Percentiles rank a stretch among this genome's conserved stretches.
phyloP scores from a whole-genome alignment of 2,797 vertebrate genomes.

The Dipus sagitta region DNA sequence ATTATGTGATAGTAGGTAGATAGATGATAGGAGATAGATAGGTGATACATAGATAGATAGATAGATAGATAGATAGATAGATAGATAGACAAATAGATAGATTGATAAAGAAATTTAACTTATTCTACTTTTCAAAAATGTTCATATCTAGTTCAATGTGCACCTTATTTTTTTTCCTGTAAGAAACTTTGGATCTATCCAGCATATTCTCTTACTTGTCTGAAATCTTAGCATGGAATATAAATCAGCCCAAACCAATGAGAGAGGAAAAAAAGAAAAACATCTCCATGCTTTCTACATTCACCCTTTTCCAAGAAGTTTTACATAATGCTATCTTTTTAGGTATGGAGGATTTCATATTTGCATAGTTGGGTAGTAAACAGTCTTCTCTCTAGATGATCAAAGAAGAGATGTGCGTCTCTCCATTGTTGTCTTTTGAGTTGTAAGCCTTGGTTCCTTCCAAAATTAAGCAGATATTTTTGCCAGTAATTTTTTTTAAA shows the following conservation, averaged over 20 bases:
- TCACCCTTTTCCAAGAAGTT: not conserved
- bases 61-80: too few relatives aligned
- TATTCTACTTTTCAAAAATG: not conserved
- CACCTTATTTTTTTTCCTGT: constrained; percentile 16
- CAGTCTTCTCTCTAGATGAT: not conserved
- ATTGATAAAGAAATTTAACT: not conserved
- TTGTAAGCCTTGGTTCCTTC: constrained; percentile 59
- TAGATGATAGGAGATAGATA: not conserved
- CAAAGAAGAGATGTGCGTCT: constrained; percentile 34
- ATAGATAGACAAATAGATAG: not conserved
- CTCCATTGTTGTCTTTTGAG: constrained; percentile 48
- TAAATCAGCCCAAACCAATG: constrained; percentile 36
- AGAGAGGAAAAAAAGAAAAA: not conserved
- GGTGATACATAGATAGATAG: not conserved
- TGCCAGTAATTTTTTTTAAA: constrained; percentile 66
- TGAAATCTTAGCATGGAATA: not conserved
- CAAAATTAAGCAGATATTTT: constrained; percentile 64
- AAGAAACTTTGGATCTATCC: constrained; percentile 18
- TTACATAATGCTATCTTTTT: constrained; percentile 10
- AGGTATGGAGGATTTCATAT: not conserved
- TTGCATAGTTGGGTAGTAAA: not conserved
- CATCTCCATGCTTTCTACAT: not conserved
- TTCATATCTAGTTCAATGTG: constrained; percentile 23
- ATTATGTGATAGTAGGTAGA: not conserved
- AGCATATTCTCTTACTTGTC: not conserved